Evolutionary conservation across 35 echinoderm and acorn worm genomes (phyloP).

Genomic region (Lytechinus variegatus): DNA sequence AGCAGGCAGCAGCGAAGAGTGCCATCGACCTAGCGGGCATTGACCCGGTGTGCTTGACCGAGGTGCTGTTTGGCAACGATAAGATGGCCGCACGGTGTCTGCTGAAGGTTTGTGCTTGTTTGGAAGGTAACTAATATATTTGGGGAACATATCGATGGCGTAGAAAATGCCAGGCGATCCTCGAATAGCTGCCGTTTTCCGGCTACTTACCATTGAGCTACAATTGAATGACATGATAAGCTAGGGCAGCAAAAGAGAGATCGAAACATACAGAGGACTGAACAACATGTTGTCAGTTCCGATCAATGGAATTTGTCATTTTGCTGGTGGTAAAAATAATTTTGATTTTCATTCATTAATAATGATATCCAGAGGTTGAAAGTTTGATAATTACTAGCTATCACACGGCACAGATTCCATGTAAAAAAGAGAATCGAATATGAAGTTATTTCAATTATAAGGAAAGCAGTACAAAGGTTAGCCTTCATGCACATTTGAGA

Average conservation of each 20-base stretch:
- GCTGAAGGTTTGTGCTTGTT: background rate
- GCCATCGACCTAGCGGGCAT: background rate
- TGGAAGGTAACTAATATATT: background rate
- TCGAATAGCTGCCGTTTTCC: background rate
- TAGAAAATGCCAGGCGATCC: background rate
- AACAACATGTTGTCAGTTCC: no score
- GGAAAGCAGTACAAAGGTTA: no score
- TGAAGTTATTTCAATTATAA: no score
- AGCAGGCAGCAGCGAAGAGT: background rate
- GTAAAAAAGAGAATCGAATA: no score
- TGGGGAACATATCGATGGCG: background rate
- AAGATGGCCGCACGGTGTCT: background rate
- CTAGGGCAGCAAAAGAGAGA: background rate
- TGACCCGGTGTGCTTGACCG: background rate
- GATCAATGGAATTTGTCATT: no score
- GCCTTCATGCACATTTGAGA: no score
- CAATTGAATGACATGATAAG: background rate
- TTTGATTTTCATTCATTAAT: no score
- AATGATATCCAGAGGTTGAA: no score
- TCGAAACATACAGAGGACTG: background rate
- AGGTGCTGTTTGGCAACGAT: background rate
- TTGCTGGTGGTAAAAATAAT: no score
- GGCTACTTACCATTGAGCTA: background rate
- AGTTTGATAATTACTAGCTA: no score
- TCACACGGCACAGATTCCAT: no score